These are phyloP conservation scores for Apis mellifera DNA, from an alignment of 1,140 invertebrate species.

Conservation along the genomic window DNA sequence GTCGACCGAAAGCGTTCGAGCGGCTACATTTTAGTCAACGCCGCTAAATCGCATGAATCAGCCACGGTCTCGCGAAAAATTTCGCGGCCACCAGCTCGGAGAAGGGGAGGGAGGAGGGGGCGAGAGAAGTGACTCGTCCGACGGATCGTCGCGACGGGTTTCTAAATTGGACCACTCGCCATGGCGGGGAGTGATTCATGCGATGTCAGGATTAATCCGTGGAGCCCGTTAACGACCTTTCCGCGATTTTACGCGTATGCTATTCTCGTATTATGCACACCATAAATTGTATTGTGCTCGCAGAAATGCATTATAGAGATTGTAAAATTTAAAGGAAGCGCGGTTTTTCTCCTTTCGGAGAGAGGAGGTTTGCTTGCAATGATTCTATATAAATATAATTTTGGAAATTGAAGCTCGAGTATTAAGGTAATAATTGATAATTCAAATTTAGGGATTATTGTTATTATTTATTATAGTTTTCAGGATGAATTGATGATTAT, in stretches of 20 bases:
- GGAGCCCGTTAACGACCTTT: background rate
- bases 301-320: background rate
- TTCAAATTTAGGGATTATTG: no score
- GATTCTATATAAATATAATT: no score
- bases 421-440: no score
- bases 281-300: background rate
- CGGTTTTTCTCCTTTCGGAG: no score
- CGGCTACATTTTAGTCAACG: background rate
- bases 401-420: background rate
- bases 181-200: background rate
- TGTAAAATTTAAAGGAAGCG: no score
- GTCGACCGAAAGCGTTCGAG: slow-evolving; percentile 13
- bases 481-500: no score
- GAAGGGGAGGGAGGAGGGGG: no score
- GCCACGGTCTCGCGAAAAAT: background rate
- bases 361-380: no score
- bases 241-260: background rate
- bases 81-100: background rate
- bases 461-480: no score
- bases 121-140: background rate
- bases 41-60: slow-evolving; percentile 28
- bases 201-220: background rate
- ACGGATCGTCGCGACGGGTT: background rate
- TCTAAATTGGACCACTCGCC: slow-evolving; percentile 14
- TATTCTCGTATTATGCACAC: background rate